Base-by-base conservation (phyloP, 2,888 invertebrate species). In the Papilio elwesi region DNA sequence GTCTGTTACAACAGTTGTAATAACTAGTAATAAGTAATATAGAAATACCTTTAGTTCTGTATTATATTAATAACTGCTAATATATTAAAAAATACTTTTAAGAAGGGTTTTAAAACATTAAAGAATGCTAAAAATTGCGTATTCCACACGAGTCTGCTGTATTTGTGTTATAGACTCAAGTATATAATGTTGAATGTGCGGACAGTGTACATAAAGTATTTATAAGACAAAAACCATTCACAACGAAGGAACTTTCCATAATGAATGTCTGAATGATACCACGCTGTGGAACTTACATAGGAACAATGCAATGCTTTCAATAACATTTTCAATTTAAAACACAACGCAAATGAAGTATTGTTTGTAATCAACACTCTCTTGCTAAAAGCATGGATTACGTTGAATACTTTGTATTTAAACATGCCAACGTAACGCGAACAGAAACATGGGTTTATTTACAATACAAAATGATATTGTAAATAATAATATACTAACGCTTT, bases 171-270 rank as follows among this genome's bases (percentile, higher is more conserved):
- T 8, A 47, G 11, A 47, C 63, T 11, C 13, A 66, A 53, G 49
- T 48, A 49, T 55, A 36, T 68, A 69, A 69, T 73, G 73, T 73
- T 73, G 73, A 73, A 73, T 55, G 64, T 63, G 57, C n/a, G 65
- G 59, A 59, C 57, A 8, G 49, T 43, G 43, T 4, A 9, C 43
- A 9, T 26, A 15, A 57, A 12, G 53, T 53, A 26, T n/a, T 38
- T 15, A 13, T 16, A 71, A 51, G 43, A 71, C 53, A 59, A 66
- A 36, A 65, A 65, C 53, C 38, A 57, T 71, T 71, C 38, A 49
- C 55, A 59, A 59, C 9, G 43, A 13, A 67, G 15, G n/a, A 48
- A 68, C 48, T 53, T 72, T 64, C 16, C 15, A 55, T 68, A 72
- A 65, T 70, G 55, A 10, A 55, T 51, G 43, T 51, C 64, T 13